Evolutionary conservation across 2,113 vertebrate genomes (phyloP).

Genomic region (Cercopithecus mona): DNA sequence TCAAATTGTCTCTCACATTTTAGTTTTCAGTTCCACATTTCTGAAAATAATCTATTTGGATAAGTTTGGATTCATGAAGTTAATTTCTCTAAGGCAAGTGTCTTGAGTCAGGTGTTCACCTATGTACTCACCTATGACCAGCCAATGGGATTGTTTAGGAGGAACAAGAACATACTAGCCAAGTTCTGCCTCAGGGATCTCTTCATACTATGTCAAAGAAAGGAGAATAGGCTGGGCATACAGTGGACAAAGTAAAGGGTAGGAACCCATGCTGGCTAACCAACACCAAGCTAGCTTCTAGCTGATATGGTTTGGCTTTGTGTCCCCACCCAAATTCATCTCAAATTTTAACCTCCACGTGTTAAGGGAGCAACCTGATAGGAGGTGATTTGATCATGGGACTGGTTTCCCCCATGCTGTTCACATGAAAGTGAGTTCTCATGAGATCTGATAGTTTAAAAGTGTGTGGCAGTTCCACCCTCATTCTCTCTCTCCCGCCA

Average conservation of each 20-base stretch:
- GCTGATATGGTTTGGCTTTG: no score
- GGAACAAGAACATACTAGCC: neutral
- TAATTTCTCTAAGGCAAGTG: neutral
- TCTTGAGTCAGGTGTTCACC: neutral
- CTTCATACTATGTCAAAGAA: neutral
- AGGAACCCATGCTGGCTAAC: neutral
- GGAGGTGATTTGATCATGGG: no score
- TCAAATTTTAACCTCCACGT: no score
- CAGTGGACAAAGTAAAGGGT: neutral
- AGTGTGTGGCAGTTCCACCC: no score
- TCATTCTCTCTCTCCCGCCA: no score
- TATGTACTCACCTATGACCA: neutral
- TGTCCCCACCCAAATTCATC: no score
- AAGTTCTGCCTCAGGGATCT: no score
- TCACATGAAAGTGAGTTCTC: no score
- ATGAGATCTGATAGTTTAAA: no score
- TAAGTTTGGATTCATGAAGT: neutral
- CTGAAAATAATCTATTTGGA: neutral
- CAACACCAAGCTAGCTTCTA: neutral
- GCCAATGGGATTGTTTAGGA: neutral
- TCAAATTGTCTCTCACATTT: neutral
- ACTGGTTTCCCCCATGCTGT: no score
- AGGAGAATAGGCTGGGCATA: neutral
- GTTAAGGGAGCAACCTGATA: no score
- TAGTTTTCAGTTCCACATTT: neutral